These are phyloP conservation scores for Melitaea cinxia DNA, from an alignment of 1,140 invertebrate genomes.

Conservation along the genomic window DNA sequence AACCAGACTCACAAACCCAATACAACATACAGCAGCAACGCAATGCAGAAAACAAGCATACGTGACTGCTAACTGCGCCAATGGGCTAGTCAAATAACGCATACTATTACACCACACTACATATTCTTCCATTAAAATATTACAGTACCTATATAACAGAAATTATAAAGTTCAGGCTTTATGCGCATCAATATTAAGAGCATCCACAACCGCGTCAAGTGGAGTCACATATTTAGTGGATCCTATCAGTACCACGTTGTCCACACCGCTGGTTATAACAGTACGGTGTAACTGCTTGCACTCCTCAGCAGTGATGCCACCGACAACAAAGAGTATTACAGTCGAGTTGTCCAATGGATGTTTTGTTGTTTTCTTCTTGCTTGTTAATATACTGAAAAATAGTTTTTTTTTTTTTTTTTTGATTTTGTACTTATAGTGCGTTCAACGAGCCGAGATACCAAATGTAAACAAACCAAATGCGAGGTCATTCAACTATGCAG, in stretches of 20 bases:
- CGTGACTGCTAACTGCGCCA: no score
- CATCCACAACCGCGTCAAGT: conserved; percentile 70
- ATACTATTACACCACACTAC: no score
- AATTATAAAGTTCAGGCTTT: neutral
- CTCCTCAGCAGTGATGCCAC: conserved; percentile 84
- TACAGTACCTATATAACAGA: no score
- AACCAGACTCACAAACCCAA: no score
- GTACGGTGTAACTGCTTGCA: conserved; percentile 71
- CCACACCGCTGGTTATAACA: conserved; percentile 75
- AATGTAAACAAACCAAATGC: no score
- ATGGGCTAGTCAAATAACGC: no score
- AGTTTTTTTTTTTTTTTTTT: no score
- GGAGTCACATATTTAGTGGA: conserved; percentile 70
- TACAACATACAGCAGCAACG: no score
- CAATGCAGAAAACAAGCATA: no score
- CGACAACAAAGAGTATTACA: conserved; percentile 83
- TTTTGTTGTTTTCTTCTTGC: conserved; percentile 63
- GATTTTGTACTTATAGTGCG: neutral
- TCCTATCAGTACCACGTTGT: conserved; percentile 71
- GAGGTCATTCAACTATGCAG: no score
- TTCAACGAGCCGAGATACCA: no score
- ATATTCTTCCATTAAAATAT: no score
- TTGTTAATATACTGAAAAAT: conserved; percentile 65
- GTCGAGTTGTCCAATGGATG: conserved; percentile 83
- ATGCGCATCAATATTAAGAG: conserved; percentile 48